phyloP scores from a whole-genome alignment of 2,797 vertebrate genomes.

The Avahi laniger region DNA sequence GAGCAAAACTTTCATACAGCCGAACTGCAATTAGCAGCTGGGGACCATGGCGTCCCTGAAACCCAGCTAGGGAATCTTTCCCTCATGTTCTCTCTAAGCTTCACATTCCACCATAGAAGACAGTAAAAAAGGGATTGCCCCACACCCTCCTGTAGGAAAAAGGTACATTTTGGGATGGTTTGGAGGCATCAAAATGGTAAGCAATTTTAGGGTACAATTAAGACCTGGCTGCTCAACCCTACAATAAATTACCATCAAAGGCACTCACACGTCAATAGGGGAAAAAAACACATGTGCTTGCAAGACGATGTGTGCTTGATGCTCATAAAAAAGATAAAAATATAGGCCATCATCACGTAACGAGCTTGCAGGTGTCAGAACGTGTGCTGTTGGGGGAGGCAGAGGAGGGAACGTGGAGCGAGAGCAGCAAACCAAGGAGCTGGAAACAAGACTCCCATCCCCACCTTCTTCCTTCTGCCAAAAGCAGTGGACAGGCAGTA shows the following conservation, averaged over 20 bases:
- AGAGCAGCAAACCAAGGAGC: not conserved
- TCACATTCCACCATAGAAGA: conserved; percentile 29
- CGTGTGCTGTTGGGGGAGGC: conserved; percentile 23
- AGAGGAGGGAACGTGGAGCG: not conserved
- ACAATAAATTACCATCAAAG: conserved; percentile 86
- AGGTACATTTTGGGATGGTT: conserved; percentile 72
- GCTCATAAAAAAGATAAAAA: conserved; percentile 87
- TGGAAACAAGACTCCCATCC: not conserved
- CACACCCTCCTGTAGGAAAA: conserved; percentile 67
- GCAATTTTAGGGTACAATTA: conserved; percentile 82
- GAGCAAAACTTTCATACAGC: conserved; percentile 15
- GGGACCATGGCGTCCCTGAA: conserved; percentile 58
- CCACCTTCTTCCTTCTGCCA: not conserved
- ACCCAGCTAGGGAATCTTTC: not conserved
- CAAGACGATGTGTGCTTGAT: conserved; percentile 85
- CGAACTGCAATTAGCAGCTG: conserved; percentile 56
- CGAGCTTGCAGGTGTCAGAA: conserved; percentile 76
- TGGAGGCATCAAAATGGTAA: conserved; percentile 78
- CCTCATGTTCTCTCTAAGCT: conserved; percentile 34
- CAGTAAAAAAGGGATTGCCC: conserved; percentile 22
- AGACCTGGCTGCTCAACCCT: conserved; percentile 79
- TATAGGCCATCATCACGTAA: conserved; percentile 81
- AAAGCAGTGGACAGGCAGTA: not conserved
- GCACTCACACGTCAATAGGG: conserved; percentile 79
- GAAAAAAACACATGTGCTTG: conserved; percentile 82